Percentiles rank a stretch among this genome's conserved stretches.
Conservation (phyloP, 1,140 invertebrate species). For the Stegodyphus dumicola region DNA sequence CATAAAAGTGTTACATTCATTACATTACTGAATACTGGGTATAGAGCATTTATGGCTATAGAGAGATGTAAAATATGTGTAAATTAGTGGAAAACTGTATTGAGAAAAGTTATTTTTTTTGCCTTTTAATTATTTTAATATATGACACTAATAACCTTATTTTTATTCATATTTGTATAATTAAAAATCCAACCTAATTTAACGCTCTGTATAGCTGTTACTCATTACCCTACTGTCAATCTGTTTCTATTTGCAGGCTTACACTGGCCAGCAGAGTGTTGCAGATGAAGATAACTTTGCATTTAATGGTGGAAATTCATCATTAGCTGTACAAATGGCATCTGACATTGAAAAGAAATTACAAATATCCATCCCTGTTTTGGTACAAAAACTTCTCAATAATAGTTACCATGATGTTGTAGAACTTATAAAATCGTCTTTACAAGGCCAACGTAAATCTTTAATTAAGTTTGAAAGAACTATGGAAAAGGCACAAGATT, state of each 20-base stretch:
- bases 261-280: conserved; percentile 7
- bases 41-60: no score
- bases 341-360: conserved; percentile 65
- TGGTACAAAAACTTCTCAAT: conserved; percentile 67
- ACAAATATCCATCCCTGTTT: conserved; percentile 59
- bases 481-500: background rate
- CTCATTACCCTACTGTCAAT: background rate
- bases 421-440: background rate
- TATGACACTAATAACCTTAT: no score
- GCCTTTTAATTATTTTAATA: no score
- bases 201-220: no score
- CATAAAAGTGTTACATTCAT: no score
- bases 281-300: conserved; percentile 66
- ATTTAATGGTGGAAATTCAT: conserved; percentile 69
- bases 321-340: conserved; percentile 68
- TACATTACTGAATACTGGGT: no score
- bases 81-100: no score
- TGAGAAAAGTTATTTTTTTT: no score
- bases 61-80: no score
- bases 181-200: no score
- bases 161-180: no score
- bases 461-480: background rate
- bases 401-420: conserved; percentile 63
- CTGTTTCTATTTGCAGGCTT: conserved; percentile 10
- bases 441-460: background rate